phyloP scores from a whole-genome alignment of 2,797 vertebrate genomes.

The Channa striata region DNA sequence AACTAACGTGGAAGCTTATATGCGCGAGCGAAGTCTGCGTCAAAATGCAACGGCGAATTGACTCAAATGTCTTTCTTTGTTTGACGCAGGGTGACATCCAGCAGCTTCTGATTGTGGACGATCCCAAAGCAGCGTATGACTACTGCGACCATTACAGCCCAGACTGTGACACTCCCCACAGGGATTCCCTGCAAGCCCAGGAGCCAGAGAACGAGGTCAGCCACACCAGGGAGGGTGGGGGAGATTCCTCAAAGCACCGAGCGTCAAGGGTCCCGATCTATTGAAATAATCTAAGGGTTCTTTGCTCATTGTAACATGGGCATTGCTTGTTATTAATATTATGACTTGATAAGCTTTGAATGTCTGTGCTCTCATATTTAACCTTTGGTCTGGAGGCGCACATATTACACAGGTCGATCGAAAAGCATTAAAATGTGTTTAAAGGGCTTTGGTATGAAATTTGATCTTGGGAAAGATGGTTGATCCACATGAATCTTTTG shows the following conservation, averaged over 20 bases:
- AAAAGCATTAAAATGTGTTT: too few relatives aligned
- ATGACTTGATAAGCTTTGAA: not conserved
- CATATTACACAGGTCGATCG: too few relatives aligned
- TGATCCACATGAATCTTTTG: too few relatives aligned
- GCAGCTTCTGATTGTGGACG: slow-evolving; percentile 92
- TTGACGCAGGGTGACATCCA: slow-evolving; percentile 94
- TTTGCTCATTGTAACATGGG: not conserved
- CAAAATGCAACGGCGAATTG: too few relatives aligned
- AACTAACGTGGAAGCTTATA: too few relatives aligned
- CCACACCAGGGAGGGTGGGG: slow-evolving; percentile 35
- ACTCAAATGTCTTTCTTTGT: slow-evolving; percentile 8
- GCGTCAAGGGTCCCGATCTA: not conserved
- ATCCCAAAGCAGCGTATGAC: slow-evolving; percentile 94
- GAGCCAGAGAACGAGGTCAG: slow-evolving; percentile 93
- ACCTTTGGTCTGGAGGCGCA: not conserved
- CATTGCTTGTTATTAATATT: too few relatives aligned
- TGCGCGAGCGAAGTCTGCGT: too few relatives aligned
- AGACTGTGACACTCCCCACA: slow-evolving; percentile 93
- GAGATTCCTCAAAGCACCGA: slow-evolving; percentile 10
- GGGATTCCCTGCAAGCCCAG: slow-evolving; percentile 91
- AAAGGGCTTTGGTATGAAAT: too few relatives aligned
- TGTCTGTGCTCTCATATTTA: not conserved
- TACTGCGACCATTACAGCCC: slow-evolving; percentile 98
- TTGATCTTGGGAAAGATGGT: too few relatives aligned
- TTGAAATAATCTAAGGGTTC: slow-evolving; percentile 1